A percentile compares a stretch with the other conserved stretches of the same genome.
phyloP scores from a whole-genome alignment of 2,888 invertebrate genomes.

The Lithosia quadra region DNA sequence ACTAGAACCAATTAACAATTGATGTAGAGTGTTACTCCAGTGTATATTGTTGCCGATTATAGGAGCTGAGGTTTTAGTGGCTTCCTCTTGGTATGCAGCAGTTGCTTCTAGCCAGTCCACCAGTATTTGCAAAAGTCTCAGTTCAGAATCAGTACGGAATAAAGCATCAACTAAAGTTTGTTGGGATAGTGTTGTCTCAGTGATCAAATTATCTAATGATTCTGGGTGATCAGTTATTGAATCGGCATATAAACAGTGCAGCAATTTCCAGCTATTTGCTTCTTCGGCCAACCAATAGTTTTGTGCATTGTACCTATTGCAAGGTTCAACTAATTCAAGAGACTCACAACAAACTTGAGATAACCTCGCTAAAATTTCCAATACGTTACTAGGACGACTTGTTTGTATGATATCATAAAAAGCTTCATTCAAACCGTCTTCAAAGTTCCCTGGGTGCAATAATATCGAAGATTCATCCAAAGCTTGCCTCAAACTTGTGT shows the following conservation, averaged over 20 bases:
- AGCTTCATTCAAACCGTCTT: slow-evolving; percentile 75
- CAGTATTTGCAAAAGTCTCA: slow-evolving; percentile 92
- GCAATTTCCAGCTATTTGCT: slow-evolving; percentile 95
- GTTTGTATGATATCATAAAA: slow-evolving; percentile 83
- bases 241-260: slow-evolving; percentile 94
- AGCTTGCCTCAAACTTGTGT: slow-evolving; percentile 79
- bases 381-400: slow-evolving; percentile 82
- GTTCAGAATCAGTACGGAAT: slow-evolving; percentile 83
- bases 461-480: slow-evolving; percentile 79
- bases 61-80: slow-evolving; percentile 77
- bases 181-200: slow-evolving; percentile 75
- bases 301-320: slow-evolving; percentile 81
- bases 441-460: slow-evolving; percentile 65
- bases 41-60: slow-evolving; percentile 89
- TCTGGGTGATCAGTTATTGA: slow-evolving; percentile 88
- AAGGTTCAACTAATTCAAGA: slow-evolving; percentile 83
- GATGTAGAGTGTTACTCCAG: slow-evolving; percentile 97
- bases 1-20: slow-evolving; percentile 86
- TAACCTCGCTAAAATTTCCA: slow-evolving; percentile 88
- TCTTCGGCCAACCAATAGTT: slow-evolving; percentile 92
- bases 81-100: slow-evolving; percentile 92
- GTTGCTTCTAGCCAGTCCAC: slow-evolving; percentile 97
- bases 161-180: slow-evolving; percentile 74
- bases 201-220: slow-evolving; percentile 79
- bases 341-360: slow-evolving; percentile 89